A percentile compares a stretch with the other conserved stretches of the same genome.
Conservation (phyloP, 53 echinoderm and acorn worm genomes). For the Luidia sarsii region DNA sequence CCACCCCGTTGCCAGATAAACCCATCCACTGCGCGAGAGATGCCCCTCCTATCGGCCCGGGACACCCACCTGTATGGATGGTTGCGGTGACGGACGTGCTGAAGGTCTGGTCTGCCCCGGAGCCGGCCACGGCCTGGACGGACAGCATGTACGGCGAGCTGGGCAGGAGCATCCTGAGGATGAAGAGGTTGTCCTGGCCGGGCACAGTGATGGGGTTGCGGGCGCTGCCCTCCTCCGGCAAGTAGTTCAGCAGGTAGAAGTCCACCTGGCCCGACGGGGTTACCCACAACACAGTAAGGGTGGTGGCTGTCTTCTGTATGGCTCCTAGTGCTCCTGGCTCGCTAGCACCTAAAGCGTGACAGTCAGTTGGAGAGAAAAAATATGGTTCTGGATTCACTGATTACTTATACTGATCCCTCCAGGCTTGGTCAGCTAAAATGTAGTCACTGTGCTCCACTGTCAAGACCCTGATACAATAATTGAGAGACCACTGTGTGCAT, state of each 20-base stretch:
- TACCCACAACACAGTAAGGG: constrained; percentile 28
- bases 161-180: constrained; percentile 45
- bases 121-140: constrained; percentile 42
- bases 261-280: constrained; percentile 33
- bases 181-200: neutral
- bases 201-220: constrained; percentile 10
- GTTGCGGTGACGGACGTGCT: neutral
- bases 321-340: neutral
- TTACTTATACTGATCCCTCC: no score
- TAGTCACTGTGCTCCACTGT: no score
- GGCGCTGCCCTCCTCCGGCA: constrained; percentile 38
- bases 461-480: no score
- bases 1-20: no score
- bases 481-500: no score
- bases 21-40: no score
- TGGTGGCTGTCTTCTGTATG: constrained; percentile 24
- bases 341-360: constrained; percentile 33
- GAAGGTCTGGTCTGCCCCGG: neutral
- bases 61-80: constrained; percentile 49
- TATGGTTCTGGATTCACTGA: no score
- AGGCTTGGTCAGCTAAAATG: no score
- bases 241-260: constrained; percentile 54
- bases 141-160: constrained; percentile 39
- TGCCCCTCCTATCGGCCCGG: no score
- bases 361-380: no score